Evolutionary conservation across 1,140 invertebrate genomes (phyloP).

Genomic region (Maconellicoccus hirsutus): DNA sequence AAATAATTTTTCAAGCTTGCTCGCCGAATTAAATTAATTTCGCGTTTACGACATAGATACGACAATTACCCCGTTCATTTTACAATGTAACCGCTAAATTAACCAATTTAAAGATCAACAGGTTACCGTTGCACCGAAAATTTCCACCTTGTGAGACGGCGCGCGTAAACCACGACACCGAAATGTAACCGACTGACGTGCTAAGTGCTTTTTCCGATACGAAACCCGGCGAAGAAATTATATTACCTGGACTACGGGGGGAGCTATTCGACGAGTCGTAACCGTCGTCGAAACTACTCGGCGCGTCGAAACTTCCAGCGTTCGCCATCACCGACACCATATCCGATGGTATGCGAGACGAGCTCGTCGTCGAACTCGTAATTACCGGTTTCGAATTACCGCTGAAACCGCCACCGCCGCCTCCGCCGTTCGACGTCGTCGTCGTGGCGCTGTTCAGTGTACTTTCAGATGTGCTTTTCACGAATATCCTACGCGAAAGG

Average conservation of each 20-base stretch:
- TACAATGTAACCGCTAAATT: background rate
- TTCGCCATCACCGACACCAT: constrained; percentile 7
- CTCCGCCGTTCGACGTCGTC: background rate
- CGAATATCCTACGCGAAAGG: no score
- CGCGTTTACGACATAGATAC: background rate
- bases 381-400: no score
- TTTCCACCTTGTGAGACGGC: no score
- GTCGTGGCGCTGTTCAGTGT: background rate
- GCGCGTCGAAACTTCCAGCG: constrained; percentile 10
- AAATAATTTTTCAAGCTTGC: background rate
- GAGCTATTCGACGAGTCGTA: constrained; percentile 42
- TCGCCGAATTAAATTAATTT: background rate
- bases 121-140: no score
- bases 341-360: background rate
- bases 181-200: background rate
- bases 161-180: no score
- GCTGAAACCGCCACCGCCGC: background rate
- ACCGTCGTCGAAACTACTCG: constrained; percentile 37
- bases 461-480: background rate
- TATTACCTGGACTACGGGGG: constrained; percentile 38
- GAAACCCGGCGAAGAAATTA: background rate
- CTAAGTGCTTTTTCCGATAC: background rate
- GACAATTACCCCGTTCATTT: background rate
- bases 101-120: constrained; percentile 15
- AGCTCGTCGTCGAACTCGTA: no score